These are phyloP conservation scores for Nyctibius grandis DNA, from an alignment of 2,797 vertebrate genomes.

Conservation along the genomic window DNA sequence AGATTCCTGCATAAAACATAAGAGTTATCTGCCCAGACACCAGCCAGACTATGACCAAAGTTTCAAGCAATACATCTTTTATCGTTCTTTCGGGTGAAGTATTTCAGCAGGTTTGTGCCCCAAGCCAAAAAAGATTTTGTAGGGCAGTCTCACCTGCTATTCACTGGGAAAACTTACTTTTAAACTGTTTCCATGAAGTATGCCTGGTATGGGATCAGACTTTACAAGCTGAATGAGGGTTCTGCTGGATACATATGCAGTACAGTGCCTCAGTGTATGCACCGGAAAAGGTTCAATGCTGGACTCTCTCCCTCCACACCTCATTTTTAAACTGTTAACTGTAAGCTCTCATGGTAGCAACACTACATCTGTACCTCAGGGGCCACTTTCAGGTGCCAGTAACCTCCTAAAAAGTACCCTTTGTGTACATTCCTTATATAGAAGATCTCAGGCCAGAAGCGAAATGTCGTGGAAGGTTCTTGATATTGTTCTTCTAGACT, in stretches of 20 bases:
- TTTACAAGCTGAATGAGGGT: constrained; percentile 65
- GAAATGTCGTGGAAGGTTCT: background rate
- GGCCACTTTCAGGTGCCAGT: constrained; percentile 47
- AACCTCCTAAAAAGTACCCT: constrained; percentile 31
- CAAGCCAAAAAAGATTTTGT: constrained; percentile 34
- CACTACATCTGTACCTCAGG: constrained; percentile 16
- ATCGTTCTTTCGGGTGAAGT: constrained; percentile 12
- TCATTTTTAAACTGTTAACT: constrained; percentile 67
- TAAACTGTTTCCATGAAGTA: constrained; percentile 64
- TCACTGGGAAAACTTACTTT: constrained; percentile 58
- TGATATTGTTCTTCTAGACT: background rate
- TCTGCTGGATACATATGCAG: constrained; percentile 38
- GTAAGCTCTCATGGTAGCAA: constrained; percentile 60
- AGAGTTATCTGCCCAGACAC: constrained; percentile 5
- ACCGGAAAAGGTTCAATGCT: constrained; percentile 52
- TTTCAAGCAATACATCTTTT: constrained; percentile 30
- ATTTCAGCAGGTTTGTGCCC: constrained; percentile 26
- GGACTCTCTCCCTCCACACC: constrained; percentile 54
- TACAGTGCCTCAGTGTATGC: constrained; percentile 57
- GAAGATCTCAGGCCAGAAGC: background rate
- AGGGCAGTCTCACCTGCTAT: constrained; percentile 47
- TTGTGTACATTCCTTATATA: background rate
- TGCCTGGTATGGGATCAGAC: constrained; percentile 54
- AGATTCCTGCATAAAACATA: background rate
- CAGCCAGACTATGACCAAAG: background rate